Base-by-base conservation (phyloP, 2,888 invertebrate genomes). In the Lasioglossum pauxillum region DNA sequence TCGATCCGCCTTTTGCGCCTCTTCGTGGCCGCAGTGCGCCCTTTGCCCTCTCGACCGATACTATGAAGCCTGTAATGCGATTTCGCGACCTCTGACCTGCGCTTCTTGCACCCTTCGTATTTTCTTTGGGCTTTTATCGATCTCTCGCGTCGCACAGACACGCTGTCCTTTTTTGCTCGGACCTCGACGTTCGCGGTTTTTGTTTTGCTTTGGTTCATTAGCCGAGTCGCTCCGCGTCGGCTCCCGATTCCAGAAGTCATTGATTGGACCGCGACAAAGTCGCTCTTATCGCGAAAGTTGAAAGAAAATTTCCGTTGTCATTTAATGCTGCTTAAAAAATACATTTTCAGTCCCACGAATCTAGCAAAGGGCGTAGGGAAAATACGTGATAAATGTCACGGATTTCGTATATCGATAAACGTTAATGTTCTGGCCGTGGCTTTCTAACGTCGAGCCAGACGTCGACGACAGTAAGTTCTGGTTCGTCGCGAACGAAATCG, bases 1-100 rank as follows among this genome's bases (percentile, higher is more conserved):
- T 83, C 80, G 76, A 78, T 77, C 67, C 71, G 5, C 44, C 64
- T 82, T 82, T 69, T 74, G 67, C 69, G 64, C 27, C 76, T 23
- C 76, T 72, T 60, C 46, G 16, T 49, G 53, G 72, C 80, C 57
- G 85, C 80, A 81, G 41, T 82, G 75, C 85, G 78, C 53, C 78
- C 77, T 35, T 76, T 76, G 53, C 75, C 71, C 38, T 73, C 81
- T 74, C 76, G 74, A 81, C 46, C 89, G 84, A 86, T 88, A 41
- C 67, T 3, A 0, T 19, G 69, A 38, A 41, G 38, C 78, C 88
- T 80, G 86, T 91, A 87, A 87, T 88, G 78, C 88, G 88, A 90
- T 93, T 92, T 89, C 80, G 77, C 86, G 77, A 83, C 82, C 88
- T 86, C 57, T 8, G 31, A 23, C 27, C 27, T 1, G 16, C 5